These are phyloP conservation scores for Ellobium chinense DNA, from an alignment of 2,888 invertebrate genomes.

Conservation along the genomic window DNA sequence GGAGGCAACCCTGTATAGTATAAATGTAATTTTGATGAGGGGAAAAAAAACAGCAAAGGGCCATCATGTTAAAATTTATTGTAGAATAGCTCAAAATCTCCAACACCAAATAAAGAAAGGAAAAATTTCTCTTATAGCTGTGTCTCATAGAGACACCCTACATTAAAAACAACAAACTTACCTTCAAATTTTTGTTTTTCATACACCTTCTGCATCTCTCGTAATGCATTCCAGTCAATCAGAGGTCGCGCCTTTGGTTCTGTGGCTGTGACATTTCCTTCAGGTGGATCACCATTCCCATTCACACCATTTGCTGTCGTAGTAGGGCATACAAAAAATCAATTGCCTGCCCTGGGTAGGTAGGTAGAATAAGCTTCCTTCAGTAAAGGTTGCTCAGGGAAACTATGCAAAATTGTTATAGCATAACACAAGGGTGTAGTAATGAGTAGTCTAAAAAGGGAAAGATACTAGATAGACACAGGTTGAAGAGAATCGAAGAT, in stretches of 20 bases:
- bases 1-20: slow-evolving; percentile 82
- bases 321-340: slow-evolving; percentile 45
- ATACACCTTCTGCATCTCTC: slow-evolving; percentile 28
- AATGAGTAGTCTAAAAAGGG: too few relatives aligned
- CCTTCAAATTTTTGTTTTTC: slow-evolving; percentile 57
- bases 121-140: too few relatives aligned
- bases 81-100: too few relatives aligned
- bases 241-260: not conserved
- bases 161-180: too few relatives aligned
- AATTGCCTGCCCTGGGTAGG: slow-evolving; percentile 41
- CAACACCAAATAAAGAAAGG: too few relatives aligned
- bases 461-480: too few relatives aligned
- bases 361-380: slow-evolving; percentile 21
- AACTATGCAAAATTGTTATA: not conserved
- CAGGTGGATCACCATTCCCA: not conserved
- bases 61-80: too few relatives aligned
- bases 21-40: too few relatives aligned
- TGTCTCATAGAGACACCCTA: not conserved
- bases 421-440: too few relatives aligned
- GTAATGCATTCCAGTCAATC: slow-evolving; percentile 43
- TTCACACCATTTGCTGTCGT: slow-evolving; percentile 20
- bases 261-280: not conserved
- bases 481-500: too few relatives aligned
- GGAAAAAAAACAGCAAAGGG: too few relatives aligned
- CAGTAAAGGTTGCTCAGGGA: not conserved